Evolutionary conservation across 2,888 invertebrate species (phyloP), one percentile per base, ranked within the genome.

Genomic region (Euspilapteryx auroguttella): DNA sequence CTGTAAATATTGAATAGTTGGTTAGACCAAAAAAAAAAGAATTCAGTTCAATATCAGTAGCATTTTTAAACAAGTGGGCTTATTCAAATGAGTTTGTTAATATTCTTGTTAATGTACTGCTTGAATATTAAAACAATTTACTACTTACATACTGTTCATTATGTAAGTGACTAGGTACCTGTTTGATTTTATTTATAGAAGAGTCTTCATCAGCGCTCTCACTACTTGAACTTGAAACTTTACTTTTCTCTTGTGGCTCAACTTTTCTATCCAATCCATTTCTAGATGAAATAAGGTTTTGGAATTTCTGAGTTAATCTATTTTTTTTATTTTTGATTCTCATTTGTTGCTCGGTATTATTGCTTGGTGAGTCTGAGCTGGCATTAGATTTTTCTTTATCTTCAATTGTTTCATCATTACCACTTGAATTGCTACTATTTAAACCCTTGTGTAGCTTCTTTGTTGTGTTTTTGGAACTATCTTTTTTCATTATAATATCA

Each of bases 221-320:
- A 17, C 17, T 17, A 17, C 5, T 17, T 5, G 5, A 8, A 17
- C 17, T 17, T 5, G n/a, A 12, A 48, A 37, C 21, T 21, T 21
- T 27, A 21, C 21, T 12, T n/a, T 13, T 24, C 13, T 24, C 13
- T n/a, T 20, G 20, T 12, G 12, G 2, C 3, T 17, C 8, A 17
- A 6, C 17, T 17, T 17, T 17, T 6, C 17, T 5, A n/a, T n/a
- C 20, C 12, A 2, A 13, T 28, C 12, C 54, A 3, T 24, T 36
- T 35, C 52, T 42, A n/a, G 53, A 49, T 14, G 36, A 42, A 6
- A 55, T 32, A 2, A 69, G 37, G 17, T 38, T 48, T 40, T 56
- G 47, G 32, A 75, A 75, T 36, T 69, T 76, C 12, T 65, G 43
- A 34, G 42, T 51, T 2, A 76, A 24, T 34, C 55, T 64, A 29